These are phyloP conservation scores for Loxodonta africana DNA, from an alignment of 2,113 vertebrate genomes.

Conservation along the genomic window DNA sequence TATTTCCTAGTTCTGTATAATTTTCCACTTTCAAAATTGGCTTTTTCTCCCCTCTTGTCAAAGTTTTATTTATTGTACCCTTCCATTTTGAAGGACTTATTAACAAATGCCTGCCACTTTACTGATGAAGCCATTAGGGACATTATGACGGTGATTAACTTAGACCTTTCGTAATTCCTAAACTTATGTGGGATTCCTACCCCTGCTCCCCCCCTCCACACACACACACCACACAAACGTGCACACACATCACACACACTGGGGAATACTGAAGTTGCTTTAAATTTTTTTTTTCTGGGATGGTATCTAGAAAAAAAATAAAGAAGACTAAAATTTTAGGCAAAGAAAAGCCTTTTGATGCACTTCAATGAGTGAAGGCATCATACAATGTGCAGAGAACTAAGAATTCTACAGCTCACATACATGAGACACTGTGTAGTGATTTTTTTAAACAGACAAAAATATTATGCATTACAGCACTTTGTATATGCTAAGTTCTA, in stretches of 20 bases:
- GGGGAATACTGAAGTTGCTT: too few species aligned
- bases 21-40: neutral
- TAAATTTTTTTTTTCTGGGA: neutral
- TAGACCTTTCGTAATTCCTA: neutral
- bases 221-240: neutral
- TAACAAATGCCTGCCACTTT: neutral
- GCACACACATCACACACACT: neutral
- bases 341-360: neutral
- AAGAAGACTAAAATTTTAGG: neutral
- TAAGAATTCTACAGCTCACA: neutral
- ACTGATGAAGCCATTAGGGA: conserved; percentile 18
- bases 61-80: neutral
- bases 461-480: neutral
- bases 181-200: neutral
- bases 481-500: too few species aligned
- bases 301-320: neutral
- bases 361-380: neutral
- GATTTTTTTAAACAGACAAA: neutral
- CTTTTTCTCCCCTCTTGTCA: neutral
- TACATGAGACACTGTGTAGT: neutral
- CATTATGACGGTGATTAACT: neutral
- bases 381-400: neutral
- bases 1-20: neutral
- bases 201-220: neutral
- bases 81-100: neutral